phyloP scores from a whole-genome alignment of 2,113 vertebrate species.

The Coptodon rendalli region DNA sequence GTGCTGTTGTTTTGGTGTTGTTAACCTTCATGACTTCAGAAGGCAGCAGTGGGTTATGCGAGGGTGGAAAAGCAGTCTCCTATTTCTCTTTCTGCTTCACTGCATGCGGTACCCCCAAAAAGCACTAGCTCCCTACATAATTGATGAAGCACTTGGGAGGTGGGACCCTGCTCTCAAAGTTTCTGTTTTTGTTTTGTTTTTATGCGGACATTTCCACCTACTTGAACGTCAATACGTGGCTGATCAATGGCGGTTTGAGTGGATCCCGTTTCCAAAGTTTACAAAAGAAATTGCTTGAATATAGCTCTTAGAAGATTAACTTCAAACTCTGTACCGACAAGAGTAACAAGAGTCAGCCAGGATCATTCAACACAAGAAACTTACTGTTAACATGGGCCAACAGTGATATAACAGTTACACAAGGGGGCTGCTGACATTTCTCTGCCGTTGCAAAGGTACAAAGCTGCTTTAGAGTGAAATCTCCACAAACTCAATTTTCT shows the following conservation, averaged over 20 bases:
- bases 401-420: neutral
- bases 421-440: slow-evolving; percentile 17
- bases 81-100: slow-evolving; percentile 32
- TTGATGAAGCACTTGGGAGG: slow-evolving; percentile 36
- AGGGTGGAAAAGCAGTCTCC: slow-evolving; percentile 12
- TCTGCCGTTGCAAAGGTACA: neutral
- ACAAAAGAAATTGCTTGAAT: neutral
- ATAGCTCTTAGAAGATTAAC: neutral
- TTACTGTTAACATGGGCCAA: neutral
- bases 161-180: neutral
- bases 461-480: slow-evolving; percentile 16
- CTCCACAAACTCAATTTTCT: neutral
- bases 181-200: neutral
- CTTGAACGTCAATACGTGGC: neutral
- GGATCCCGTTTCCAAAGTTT: neutral
- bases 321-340: neutral
- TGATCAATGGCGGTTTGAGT: neutral
- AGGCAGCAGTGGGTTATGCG: neutral
- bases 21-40: slow-evolving; percentile 19
- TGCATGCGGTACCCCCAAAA: slow-evolving; percentile 8
- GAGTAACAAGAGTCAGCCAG: neutral
- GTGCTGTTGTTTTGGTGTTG: slow-evolving; percentile 1
- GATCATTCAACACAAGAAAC: neutral
- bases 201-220: neutral
- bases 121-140: slow-evolving; percentile 44